Evolutionary conservation across 2,797 vertebrate genomes (phyloP), one percentile per base, ranked within the genome.

Genomic region (Neomorphus geoffroyi): DNA sequence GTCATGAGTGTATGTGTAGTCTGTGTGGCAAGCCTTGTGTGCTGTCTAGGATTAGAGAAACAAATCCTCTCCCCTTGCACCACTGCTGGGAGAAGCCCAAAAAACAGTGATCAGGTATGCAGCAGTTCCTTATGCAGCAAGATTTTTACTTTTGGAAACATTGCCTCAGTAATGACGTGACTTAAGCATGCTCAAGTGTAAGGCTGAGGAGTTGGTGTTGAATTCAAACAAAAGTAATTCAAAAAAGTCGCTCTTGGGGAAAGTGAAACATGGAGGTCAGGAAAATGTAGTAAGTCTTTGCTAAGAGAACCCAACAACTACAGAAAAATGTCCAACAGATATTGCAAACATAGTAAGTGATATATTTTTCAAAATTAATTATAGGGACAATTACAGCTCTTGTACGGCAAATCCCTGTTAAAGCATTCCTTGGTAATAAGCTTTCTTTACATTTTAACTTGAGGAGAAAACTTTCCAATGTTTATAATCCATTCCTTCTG

Each of bases 341-440:
- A 27, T 0, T n/a, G n/a, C n/a, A n/a, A n/a, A n/a, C n/a, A n/a
- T n/a, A n/a, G n/a, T n/a, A n/a, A n/a, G n/a, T n/a, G n/a, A n/a
- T n/a, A n/a, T n/a, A n/a, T n/a, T n/a, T n/a, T n/a, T n/a, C 39
- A 12, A 28, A 74, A 79, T n/a, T n/a, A 46, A 37, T 35, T 53
- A 35, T 50, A 45, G 13, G 9, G 24, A 18, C 22, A 50, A 14
- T 61, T 61, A 39, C 21, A 80, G 5, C 10, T 61, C 9, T 11
- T 33, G 24, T 41, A 7, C 2, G 2, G 12, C 43, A 30, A 37
- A 1, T 60, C 71, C 15, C 6, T 3, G 21, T 39, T 11, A 3
- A 35, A 58, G 2, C 7, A 15, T 61, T 27, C 23, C 41, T 61
- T 19, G 32, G 23, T 21, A 72, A 17, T 23, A 64, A 6, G 8